Evolutionary conservation across 2,888 invertebrate genomes (phyloP).

Genomic region (Macrosiphum euphorbiae): DNA sequence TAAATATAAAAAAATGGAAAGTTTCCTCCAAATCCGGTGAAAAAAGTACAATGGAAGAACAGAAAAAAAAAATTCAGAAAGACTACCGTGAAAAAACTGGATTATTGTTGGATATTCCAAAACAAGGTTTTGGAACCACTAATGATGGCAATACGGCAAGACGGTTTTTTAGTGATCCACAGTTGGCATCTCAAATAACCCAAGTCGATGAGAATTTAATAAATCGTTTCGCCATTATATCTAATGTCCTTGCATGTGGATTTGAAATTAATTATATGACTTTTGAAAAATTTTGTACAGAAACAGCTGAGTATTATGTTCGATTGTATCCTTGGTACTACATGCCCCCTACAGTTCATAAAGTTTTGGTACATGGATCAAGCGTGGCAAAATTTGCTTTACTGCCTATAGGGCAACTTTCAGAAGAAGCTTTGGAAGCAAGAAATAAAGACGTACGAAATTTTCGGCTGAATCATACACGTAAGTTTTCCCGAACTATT

Average conservation of each 20-base stretch:
- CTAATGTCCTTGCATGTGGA: constrained; percentile 23
- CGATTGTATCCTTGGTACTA: constrained; percentile 68
- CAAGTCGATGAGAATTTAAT: neutral
- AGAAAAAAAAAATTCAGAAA: constrained; percentile 25
- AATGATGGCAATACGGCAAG: no score
- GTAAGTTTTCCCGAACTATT: constrained; percentile 67
- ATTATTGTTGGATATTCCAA: constrained; percentile 35
- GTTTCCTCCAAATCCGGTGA: constrained; percentile 15
- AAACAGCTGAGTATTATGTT: constrained; percentile 68
- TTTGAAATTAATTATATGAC: constrained; percentile 66
- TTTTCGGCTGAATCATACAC: constrained; percentile 66
- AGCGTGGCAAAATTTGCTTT: constrained; percentile 67
- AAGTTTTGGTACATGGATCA: constrained; percentile 68
- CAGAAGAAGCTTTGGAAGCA: constrained; percentile 67
- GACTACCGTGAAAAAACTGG: constrained; percentile 28
- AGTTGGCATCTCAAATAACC: constrained; percentile 22
- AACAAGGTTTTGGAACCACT: constrained; percentile 34
- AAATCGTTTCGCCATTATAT: constrained; percentile 5
- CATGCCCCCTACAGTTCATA: constrained; percentile 69
- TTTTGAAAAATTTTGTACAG: constrained; percentile 67
- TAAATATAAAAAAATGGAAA: neutral
- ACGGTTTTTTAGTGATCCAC: constrained; percentile 30
- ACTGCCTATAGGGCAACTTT: constrained; percentile 68
- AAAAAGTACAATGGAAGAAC: constrained; percentile 4
- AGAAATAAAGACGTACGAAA: constrained; percentile 63